These are phyloP conservation scores for Gnathonemus echidnorhynchus DNA, from an alignment of 2,113 vertebrate genomes.

Conservation along the genomic window DNA sequence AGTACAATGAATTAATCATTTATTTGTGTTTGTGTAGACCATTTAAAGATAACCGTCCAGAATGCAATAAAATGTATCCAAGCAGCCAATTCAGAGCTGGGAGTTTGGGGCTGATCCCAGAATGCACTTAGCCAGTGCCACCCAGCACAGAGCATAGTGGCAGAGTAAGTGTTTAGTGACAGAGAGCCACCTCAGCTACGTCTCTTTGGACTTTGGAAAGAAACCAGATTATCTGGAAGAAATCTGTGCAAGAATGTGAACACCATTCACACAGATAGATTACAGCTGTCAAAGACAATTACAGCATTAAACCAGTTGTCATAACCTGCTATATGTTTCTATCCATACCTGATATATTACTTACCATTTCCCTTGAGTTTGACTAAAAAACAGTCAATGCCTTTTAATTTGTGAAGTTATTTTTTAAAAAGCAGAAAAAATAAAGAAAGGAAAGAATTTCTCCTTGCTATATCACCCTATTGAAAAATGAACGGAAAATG, in stretches of 20 bases:
- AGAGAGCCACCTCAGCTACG: not conserved
- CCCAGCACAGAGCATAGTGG: not conserved
- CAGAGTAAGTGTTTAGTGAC: not conserved
- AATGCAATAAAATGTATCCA: not conserved
- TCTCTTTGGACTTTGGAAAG: not conserved
- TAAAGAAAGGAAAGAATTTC: not conserved
- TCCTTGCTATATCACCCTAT: constrained; percentile 5
- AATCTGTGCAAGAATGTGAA: not conserved
- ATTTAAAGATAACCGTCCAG: not conserved
- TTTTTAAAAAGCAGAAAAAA: not conserved
- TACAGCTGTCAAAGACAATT: not conserved
- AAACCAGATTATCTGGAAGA: not conserved
- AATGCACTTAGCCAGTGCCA: not conserved
- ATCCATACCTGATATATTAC: not conserved
- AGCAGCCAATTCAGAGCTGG: not conserved
- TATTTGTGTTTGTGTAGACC: not conserved
- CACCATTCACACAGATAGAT: not conserved
- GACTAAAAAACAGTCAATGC: not conserved
- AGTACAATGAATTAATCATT: not conserved
- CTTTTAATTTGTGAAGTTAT: not conserved
- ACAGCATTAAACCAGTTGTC: not conserved
- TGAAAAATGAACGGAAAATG: constrained; percentile 18
- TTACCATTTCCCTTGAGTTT: not conserved
- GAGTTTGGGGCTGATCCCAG: not conserved
- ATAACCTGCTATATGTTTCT: not conserved